phyloP scores from a whole-genome alignment of 2,113 vertebrate species.

The Puffinus mauretanicus region DNA sequence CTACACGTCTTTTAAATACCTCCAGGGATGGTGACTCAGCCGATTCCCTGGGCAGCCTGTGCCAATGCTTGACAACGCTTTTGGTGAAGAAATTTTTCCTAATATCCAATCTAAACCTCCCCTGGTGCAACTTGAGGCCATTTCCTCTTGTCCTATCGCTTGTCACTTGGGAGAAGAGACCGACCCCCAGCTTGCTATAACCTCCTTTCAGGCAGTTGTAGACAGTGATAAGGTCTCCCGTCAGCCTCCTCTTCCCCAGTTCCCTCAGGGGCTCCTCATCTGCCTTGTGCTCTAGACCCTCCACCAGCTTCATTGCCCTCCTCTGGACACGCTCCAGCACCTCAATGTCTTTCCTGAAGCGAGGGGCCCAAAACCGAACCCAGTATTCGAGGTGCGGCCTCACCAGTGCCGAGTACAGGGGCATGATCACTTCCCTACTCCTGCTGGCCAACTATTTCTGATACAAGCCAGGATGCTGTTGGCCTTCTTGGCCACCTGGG shows the following conservation, averaged over 20 bases:
- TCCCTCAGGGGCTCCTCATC: neutral
- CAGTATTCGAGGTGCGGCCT: no score
- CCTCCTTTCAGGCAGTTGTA: neutral
- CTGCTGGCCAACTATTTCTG: no score
- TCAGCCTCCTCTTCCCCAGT: neutral
- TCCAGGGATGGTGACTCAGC: neutral
- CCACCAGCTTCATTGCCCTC: neutral
- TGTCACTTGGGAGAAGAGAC: neutral
- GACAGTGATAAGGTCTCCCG: neutral
- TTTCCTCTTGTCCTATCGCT: neutral
- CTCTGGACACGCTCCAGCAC: neutral
- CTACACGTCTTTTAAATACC: neutral
- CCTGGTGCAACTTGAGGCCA: neutral
- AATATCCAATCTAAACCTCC: neutral
- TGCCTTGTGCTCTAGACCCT: neutral
- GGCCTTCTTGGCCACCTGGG: no score
- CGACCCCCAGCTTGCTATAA: accelerated
- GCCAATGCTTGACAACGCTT: neutral
- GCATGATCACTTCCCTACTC: no score
- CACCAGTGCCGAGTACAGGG: no score
- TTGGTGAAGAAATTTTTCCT: neutral
- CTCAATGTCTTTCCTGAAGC: neutral
- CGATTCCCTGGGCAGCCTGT: neutral
- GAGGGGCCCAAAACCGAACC: no score
- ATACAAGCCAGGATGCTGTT: no score